Base-by-base conservation (phyloP, 35 echinoderm and acorn worm species). In the Apostichopus californicus region DNA sequence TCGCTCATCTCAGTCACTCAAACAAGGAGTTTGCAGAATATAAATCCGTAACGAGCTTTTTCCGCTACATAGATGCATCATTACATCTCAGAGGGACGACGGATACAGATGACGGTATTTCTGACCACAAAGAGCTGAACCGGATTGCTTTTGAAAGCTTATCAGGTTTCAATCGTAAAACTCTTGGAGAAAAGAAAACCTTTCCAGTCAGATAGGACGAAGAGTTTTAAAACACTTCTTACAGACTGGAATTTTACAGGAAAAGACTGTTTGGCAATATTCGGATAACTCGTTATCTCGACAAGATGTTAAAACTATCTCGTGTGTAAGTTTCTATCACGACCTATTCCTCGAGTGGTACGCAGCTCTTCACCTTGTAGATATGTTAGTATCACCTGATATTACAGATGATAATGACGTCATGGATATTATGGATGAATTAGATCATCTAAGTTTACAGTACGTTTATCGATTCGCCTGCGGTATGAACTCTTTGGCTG, bases 131-230 rank as follows among this genome's bases (percentile, higher is more conserved):
- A 54, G 22, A 80, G 52, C 78, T 80, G 0, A 54, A 80, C 52
- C 12, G 22, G 21, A 80, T 80, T 54, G 78, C 78, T 80, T 80
- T 28, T 80, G 14, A 80, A 80, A 80, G 78, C 21, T 22, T 80
- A 21, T 24, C 22, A 28, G 78, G 78, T 12, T 11, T 8, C 10
- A 80, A 17, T 80, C 22, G 14, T 9, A 24, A 80, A 80, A 21
- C 12, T 54, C 22, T 12, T 80, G 78, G 78, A 54, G 22, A 21
- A 80, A 80, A 54, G 78, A 24, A 11, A 21, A 80, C 22, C 21
- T 34, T 1, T 34, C 28, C 28, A 34, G 28, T 34, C 28, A 34
- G 28, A 34, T 34, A 34, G 28, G 28, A 24, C 12, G 22, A 11
- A 22, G 21, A 80, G 22, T 9, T 80, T 11, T 80, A 11, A 22